Evolutionary conservation across 1,140 invertebrate genomes (phyloP), one percentile per base, ranked within the genome.

Genomic region (Bombus pyrosoma): DNA sequence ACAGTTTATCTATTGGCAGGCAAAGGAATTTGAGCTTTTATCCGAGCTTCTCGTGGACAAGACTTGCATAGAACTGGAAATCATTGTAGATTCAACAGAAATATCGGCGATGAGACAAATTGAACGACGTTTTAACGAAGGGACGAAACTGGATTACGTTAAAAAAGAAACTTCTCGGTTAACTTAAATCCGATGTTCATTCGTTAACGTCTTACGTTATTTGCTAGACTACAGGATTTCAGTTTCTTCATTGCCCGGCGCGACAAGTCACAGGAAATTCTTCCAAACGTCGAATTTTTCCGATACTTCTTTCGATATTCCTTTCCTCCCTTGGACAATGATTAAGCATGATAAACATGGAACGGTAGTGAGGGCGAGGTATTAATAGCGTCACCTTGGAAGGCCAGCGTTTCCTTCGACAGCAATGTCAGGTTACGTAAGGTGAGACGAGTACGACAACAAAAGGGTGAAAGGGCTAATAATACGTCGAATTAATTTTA

Each of bases 391-490:
- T 66, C 32, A 47, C 15, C 43, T 53, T 41, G 15, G 22, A 66
- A 34, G 47, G 37, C 43, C 25, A 10, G 41, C 39, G 6, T 68
- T 66, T n/a, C 37, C 68, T n/a, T n/a, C n/a, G 22, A 15, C 64
- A 12, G 18, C 83, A 74, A 85, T 47, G 78, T 81, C 83, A 28
- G 59, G 28, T 81, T 74, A 85, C 78, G 66, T 37, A 57, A 74
- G 32, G 22, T 4, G 71, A 85, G 69, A 47, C 37, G 82, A 28
- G 37, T n/a, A 37, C 22, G 8, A 64, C 39, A 43, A 37, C 66
- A 57, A 64, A 47, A 69, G 57, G 83, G 43, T 74, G 37, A 81
- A 85, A 74, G 69, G 71, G 69, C 69, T 85, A 85, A 80, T 81
- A 81, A 73, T 59, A 66, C 57, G 22, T 57, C 0, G 59, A 64